Evolutionary conservation across 2,113 vertebrate species (phyloP).

Genomic region (Pelvicachromis taeniatus): DNA sequence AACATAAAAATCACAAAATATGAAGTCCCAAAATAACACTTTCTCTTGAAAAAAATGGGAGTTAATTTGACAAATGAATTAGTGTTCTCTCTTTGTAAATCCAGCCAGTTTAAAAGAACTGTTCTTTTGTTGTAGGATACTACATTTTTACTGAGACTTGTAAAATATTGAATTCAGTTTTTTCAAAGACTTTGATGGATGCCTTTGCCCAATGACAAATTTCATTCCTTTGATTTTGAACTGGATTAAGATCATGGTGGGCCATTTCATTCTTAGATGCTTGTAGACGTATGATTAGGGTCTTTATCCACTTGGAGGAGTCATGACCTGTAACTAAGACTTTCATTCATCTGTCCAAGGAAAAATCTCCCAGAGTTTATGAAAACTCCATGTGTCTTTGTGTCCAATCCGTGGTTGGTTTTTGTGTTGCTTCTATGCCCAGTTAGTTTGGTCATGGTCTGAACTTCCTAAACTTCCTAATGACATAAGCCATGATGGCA

Average conservation of each 20-base stretch:
- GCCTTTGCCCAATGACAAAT: neutral
- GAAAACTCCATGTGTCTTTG: neutral
- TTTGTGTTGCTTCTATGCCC: neutral
- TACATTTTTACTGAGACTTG: neutral
- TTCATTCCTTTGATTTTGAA: neutral
- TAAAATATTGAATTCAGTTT: neutral
- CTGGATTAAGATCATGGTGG: neutral
- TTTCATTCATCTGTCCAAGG: neutral
- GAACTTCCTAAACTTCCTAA: neutral
- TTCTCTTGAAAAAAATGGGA: neutral
- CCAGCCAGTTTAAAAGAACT: rapidly evolving
- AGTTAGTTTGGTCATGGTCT: neutral
- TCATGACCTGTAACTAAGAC: neutral
- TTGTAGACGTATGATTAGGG: neutral
- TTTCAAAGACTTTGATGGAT: neutral
- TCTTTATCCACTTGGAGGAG: neutral
- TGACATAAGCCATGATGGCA: neutral
- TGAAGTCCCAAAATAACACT: neutral
- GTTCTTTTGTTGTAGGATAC: neutral
- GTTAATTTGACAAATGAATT: neutral
- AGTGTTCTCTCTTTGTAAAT: neutral
- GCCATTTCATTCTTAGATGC: neutral
- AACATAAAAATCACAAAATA: neutral
- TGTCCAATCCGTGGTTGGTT: neutral
- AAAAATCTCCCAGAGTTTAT: neutral